Percentiles rank a stretch among this genome's conserved stretches.
Conservation (phyloP, 2,888 invertebrate species). For the Ashinkailepas kermadecensis region DNA sequence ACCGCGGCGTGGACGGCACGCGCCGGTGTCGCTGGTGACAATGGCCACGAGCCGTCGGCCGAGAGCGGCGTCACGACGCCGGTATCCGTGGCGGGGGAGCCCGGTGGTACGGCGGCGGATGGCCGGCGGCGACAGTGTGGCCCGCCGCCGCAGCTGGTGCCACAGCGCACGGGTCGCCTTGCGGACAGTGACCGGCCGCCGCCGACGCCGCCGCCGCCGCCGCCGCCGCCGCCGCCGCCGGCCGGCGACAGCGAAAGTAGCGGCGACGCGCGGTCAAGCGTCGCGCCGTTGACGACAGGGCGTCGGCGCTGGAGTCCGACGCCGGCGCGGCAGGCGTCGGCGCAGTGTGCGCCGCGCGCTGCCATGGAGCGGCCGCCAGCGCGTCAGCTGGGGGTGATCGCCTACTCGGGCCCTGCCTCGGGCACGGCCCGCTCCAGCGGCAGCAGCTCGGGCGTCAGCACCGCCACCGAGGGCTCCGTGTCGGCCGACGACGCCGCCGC, state of each 20-base stretch:
- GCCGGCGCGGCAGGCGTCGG: background rate
- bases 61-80: background rate
- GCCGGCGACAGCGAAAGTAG: background rate
- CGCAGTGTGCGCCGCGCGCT: background rate
- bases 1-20: background rate
- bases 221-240: background rate
- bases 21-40: background rate
- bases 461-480: background rate
- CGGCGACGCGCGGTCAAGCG: background rate
- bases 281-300: background rate
- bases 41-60: background rate
- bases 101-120: background rate
- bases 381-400: background rate
- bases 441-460: constrained; percentile 20
- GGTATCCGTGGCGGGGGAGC: background rate
- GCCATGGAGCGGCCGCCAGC: background rate
- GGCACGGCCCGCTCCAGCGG: background rate
- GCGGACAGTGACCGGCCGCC: too few relatives aligned
- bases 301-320: background rate
- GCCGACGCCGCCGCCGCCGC: background rate
- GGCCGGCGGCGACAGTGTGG: background rate
- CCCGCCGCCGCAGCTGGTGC: background rate
- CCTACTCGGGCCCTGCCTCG: background rate
- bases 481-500: constrained; percentile 16
- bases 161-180: background rate